Conservation (phyloP, 2,113 vertebrate genomes). For the Podiceps cristatus region DNA sequence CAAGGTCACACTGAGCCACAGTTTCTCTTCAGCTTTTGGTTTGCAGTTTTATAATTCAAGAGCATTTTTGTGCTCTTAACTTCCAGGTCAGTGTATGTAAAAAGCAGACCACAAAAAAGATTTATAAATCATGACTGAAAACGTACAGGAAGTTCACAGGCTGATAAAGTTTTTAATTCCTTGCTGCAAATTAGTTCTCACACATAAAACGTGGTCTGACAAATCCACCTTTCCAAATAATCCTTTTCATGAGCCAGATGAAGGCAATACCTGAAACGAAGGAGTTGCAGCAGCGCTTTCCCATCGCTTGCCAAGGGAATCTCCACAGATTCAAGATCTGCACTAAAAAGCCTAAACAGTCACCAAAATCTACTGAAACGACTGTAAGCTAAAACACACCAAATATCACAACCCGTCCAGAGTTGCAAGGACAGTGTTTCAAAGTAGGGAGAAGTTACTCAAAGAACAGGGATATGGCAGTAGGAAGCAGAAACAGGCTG, state of each 20-base stretch:
- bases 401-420: rapidly evolving
- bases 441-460: rapidly evolving
- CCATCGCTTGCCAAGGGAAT: not conserved
- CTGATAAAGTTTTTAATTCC: not conserved
- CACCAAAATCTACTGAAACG: not conserved
- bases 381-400: rapidly evolving
- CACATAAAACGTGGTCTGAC: not conserved
- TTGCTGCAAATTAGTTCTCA: not conserved
- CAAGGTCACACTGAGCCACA: not conserved
- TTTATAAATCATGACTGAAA: not conserved
- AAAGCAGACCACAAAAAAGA: not conserved
- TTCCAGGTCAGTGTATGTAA: not conserved
- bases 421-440: rapidly evolving
- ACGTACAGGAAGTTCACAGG: not conserved
- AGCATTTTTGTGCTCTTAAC: not conserved
- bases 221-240: not conserved
- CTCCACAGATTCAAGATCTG: not conserved
- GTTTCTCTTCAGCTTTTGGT: not conserved
- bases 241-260: not conserved
- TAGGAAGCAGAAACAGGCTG: not conserved
- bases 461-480: rapidly evolving
- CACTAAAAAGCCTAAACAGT: not conserved
- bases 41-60: not conserved
- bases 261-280: not conserved
- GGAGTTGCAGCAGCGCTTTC: not conserved